Conservation (phyloP, 2,797 vertebrate genomes). For the Phalanger gymnotis region DNA sequence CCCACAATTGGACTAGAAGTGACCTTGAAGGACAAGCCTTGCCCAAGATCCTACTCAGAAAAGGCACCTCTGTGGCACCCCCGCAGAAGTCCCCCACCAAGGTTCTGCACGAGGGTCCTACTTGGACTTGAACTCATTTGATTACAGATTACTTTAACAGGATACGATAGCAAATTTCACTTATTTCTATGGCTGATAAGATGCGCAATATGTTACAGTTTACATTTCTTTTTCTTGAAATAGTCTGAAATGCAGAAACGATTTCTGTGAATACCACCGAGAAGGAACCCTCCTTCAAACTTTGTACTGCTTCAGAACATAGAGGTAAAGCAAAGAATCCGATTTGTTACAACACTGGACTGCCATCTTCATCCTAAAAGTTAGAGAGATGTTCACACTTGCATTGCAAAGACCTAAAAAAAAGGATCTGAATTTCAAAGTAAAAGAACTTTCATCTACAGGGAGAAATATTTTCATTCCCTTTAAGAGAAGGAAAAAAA, state of each 20-base stretch:
- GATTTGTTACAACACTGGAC: background rate
- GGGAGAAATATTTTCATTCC: background rate
- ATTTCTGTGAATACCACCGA: background rate
- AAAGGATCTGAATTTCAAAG: background rate
- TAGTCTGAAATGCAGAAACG: background rate
- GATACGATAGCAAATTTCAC: background rate
- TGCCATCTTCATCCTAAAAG: background rate
- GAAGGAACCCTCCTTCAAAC: background rate
- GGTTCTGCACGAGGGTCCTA: background rate
- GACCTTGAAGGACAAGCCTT: background rate
- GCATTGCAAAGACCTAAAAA: background rate
- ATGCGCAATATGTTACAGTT: background rate
- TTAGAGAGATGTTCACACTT: background rate
- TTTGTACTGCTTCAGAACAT: background rate
- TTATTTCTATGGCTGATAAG: background rate
- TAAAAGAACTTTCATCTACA: background rate
- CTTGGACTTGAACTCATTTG: background rate
- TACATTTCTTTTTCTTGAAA: background rate
- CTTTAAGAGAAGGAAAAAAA: background rate
- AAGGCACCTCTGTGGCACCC: background rate
- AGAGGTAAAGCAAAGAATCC: background rate
- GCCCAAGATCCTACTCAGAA: too few species aligned
- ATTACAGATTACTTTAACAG: background rate
- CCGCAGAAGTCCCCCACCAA: background rate
- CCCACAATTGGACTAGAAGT: background rate